Evolutionary conservation across 2,888 invertebrate species (phyloP).

Genomic region (Stomorhina lunata): DNA sequence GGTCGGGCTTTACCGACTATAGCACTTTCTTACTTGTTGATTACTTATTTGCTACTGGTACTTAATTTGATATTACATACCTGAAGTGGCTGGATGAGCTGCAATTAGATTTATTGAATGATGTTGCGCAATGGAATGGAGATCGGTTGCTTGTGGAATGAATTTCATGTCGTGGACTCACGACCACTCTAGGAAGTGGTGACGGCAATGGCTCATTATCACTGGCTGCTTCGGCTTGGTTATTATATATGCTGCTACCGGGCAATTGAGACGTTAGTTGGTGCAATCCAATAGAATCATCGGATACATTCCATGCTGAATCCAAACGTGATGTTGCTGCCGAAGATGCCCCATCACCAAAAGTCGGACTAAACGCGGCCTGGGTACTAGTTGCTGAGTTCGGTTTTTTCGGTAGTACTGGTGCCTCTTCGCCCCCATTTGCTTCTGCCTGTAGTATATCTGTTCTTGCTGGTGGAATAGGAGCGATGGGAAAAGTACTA

Average conservation of each 20-base stretch:
- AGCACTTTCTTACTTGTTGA: no score
- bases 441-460: conserved; percentile 33
- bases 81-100: conserved; percentile 59
- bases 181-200: conserved; percentile 72
- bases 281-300: conserved; percentile 42
- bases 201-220: conserved; percentile 57
- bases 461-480: conserved; percentile 27
- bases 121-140: conserved; percentile 76
- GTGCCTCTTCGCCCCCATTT: conserved; percentile 49
- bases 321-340: conserved; percentile 33
- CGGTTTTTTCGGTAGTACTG: conserved; percentile 56
- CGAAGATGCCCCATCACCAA: conserved; percentile 34
- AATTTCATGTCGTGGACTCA: conserved; percentile 76
- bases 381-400: conserved; percentile 55
- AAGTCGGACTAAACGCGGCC: conserved; percentile 58
- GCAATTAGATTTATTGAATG: conserved; percentile 50
- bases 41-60: no score
- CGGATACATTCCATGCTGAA: conserved; percentile 32
- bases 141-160: conserved; percentile 73
- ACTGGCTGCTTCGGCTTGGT: conserved; percentile 37
- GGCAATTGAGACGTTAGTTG: conserved; percentile 14
- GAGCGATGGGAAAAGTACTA: conserved; percentile 8
- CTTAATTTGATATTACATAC: conserved; percentile 50
- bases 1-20: no score
- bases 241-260: conserved; percentile 41